These are phyloP conservation scores for Macquaria ambigua DNA, from an alignment of 2,113 vertebrate genomes.

Conservation along the genomic window DNA sequence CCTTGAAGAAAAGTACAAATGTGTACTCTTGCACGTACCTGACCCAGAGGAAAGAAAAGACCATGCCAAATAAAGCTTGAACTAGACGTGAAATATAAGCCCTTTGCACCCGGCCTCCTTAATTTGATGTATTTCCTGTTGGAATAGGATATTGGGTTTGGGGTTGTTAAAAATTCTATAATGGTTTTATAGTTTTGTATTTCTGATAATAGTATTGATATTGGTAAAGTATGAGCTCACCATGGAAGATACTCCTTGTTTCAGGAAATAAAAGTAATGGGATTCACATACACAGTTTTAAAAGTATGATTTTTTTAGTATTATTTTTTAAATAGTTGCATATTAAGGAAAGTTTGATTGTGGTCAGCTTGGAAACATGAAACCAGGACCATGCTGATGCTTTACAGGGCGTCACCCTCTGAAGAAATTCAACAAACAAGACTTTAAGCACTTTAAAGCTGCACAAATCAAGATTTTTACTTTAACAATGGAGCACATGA, in stretches of 20 bases:
- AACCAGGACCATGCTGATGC: no score
- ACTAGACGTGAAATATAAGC: background rate
- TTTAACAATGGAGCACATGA: background rate
- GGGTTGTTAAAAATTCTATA: background rate
- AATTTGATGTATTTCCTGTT: background rate
- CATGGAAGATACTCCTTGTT: background rate
- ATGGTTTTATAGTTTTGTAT: background rate
- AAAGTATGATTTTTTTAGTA: background rate
- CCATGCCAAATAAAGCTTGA: background rate
- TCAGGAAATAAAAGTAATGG: background rate
- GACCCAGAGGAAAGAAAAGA: conserved; percentile 5
- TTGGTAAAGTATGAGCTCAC: background rate
- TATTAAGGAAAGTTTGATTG: no score
- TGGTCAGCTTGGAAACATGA: no score
- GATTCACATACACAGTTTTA: background rate
- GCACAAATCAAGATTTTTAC: background rate
- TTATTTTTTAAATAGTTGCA: no score
- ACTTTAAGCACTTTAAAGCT: background rate
- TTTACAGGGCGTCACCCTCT: no score
- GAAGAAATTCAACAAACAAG: no score
- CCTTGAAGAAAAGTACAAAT: conserved; percentile 16
- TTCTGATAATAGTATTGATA: background rate
- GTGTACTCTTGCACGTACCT: conserved; percentile 5
- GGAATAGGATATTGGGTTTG: background rate
- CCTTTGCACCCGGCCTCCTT: background rate